Conservation (phyloP, 1,140 invertebrate species). For the Pseudomyrmex sp. region DNA sequence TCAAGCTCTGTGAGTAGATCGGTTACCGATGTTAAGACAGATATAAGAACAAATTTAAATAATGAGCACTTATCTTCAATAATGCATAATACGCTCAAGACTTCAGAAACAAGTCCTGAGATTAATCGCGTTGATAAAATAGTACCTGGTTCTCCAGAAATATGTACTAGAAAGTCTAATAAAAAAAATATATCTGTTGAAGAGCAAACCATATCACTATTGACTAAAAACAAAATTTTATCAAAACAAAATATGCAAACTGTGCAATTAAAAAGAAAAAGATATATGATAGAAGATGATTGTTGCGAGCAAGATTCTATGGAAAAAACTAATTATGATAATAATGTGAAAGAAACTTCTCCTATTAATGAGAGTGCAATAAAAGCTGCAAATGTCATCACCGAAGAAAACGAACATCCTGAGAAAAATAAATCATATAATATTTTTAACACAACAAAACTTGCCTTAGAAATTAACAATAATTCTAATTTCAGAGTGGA, state of each 20-base stretch:
- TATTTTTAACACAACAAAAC: no score
- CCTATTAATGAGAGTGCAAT: neutral
- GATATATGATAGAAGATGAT: neutral
- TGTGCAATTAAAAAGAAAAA: neutral
- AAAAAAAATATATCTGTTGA: neutral
- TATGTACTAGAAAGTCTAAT: neutral
- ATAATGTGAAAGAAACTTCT: neutral
- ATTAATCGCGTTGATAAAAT: neutral
- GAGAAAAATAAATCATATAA: neutral
- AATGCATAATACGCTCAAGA: neutral
- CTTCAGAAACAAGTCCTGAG: neutral
- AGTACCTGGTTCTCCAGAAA: no score
- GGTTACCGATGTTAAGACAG: neutral
- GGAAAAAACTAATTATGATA: neutral
- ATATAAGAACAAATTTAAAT: neutral
- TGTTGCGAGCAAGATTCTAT: neutral
- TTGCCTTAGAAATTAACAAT: neutral
- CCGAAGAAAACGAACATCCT: neutral
- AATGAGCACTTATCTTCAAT: neutral
- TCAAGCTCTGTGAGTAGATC: no score
- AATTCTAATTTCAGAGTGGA: neutral
- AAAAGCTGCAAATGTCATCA: neutral
- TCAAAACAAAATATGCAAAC: neutral
- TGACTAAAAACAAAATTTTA: constrained; percentile 8
- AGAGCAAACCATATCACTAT: neutral